These are phyloP conservation scores for Rattus norvegicus DNA, from an alignment of 2,113 vertebrate genomes.

Conservation along the genomic window DNA sequence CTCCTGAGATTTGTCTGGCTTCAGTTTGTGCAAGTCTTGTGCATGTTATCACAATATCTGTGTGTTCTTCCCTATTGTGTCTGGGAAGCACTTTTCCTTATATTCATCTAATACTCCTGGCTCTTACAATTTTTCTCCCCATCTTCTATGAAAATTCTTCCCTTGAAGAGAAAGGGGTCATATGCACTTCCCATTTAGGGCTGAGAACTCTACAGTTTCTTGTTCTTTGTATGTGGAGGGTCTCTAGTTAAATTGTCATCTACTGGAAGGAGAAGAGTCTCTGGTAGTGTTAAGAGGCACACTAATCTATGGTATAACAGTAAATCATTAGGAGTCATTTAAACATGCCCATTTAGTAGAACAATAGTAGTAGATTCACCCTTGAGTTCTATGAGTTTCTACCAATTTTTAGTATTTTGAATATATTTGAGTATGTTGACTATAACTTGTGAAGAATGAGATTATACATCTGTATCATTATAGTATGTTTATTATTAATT, in stretches of 20 bases:
- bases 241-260: neutral
- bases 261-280: neutral
- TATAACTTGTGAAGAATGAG: neutral
- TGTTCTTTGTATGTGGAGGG: neutral
- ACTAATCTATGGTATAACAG: neutral
- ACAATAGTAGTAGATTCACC: neutral
- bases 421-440: no score
- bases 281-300: neutral
- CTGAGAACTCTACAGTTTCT: neutral
- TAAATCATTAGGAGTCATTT: no score
- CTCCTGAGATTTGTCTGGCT: neutral
- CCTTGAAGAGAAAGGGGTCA: neutral
- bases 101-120: neutral
- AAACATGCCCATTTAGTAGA: neutral
- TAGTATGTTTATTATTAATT: neutral
- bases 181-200: neutral
- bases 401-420: neutral
- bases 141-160: neutral
- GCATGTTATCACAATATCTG: neutral
- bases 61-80: neutral
- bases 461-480: neutral
- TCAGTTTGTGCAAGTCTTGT: neutral
- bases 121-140: neutral
- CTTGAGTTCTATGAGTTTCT: neutral
- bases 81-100: neutral